A percentile compares a stretch with the other conserved stretches of the same genome.
Evolutionary conservation across 2,797 vertebrate genomes (phyloP).

Genomic region (Melanotaenia pygmaea): DNA sequence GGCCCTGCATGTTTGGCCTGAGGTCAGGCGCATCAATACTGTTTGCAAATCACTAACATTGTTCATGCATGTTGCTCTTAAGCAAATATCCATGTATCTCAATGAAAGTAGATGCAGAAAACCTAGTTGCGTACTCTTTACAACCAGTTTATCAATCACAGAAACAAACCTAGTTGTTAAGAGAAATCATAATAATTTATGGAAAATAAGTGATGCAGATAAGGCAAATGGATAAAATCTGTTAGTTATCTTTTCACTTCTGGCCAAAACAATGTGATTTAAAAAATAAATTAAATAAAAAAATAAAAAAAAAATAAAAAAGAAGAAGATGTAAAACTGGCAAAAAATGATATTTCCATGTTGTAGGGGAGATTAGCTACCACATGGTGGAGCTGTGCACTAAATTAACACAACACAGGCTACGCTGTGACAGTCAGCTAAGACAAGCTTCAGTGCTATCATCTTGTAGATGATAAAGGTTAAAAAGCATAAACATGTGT

Average conservation of each 20-base stretch:
- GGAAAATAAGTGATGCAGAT: not conserved
- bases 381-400: slow-evolving; percentile 77
- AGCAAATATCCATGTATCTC: slow-evolving; percentile 14
- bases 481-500: not conserved
- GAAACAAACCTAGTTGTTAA: not conserved
- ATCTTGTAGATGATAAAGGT: not conserved
- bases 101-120: not conserved
- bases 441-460: not conserved
- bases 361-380: slow-evolving; percentile 26
- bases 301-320: not conserved
- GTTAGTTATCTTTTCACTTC: slow-evolving; percentile 1
- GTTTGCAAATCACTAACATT: not conserved
- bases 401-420: slow-evolving; percentile 33
- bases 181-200: not conserved
- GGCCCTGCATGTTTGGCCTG: not conserved
- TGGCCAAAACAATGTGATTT: not conserved
- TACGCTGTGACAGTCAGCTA: not conserved
- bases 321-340: no score
- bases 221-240: not conserved
- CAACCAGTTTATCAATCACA: not conserved
- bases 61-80: not conserved
- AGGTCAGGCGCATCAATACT: not conserved
- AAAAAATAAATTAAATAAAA: not conserved
- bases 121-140: no score
- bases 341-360: not conserved